Base-by-base conservation (phyloP, 2,113 vertebrate species). In the Tyto alba region DNA sequence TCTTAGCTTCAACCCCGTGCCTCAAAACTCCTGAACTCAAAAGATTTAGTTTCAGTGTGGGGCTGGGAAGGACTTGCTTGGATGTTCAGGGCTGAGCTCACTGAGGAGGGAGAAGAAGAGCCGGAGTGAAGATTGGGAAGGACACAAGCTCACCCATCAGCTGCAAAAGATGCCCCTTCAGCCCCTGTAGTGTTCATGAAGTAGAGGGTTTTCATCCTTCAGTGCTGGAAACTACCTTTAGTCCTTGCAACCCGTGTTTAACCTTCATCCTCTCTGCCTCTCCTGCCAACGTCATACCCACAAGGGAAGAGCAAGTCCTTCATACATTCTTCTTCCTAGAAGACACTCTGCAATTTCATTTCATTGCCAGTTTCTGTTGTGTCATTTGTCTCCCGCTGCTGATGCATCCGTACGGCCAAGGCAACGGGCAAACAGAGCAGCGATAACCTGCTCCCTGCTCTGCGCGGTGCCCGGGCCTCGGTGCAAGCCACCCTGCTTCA, bases 391-490 rank as follows among this genome's bases (percentile, higher is more conserved):
- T 66, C 64, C 36, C 72, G 26, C 38, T 36, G 52, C 16, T n/a
- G 34, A 47, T 52, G 22, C 21, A 27, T 74, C 47, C 40, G 2
- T 9, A 8, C 2, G 11, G 57, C 15, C 40, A 66, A 85, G 55
- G 83, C 66, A 77, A 62, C 16, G 4, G 7, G 20, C 32, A 40
- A 48, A 16, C 14, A 66, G 36, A 66, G 66, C 23, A 67, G 52
- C 48, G 64, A 32, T 43, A 47, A n/a, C 21, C n/a, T 53, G 7
- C 55, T 40, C 56, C 36, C 29, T 15, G 32, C 8, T 26, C 69
- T 40, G 56, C 14, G 1, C 14, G 32, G 32, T 59, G 22, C n/a
- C 19, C 0, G 0, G 50, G n/a, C 67, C 56, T 32, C 15, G 11
- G 10, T 67, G 38, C 57, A 64, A 57, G 38, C 52, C 34, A 30